Evolutionary conservation across 2,113 vertebrate genomes (phyloP), one percentile per base, ranked within the genome.

Genomic region (Sialia sialis): DNA sequence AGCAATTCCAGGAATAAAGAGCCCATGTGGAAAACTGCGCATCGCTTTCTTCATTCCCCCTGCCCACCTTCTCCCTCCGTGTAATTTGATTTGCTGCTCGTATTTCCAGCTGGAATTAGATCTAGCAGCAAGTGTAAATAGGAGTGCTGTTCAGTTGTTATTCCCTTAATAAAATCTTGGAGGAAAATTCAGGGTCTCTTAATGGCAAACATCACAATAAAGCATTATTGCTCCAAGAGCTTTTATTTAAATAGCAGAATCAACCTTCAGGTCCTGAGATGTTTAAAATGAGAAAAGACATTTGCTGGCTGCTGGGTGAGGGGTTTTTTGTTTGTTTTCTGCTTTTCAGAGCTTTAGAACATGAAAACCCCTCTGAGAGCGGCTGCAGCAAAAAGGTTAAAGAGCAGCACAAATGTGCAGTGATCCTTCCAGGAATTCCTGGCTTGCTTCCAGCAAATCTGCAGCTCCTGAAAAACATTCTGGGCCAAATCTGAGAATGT

Each of bases 1-100:
- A 83, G 41, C 68, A 41, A 16, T 84, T 84, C 83, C 80, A 69
- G 74, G 89, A 94, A 90, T 52, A 80, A 89, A 36, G n/a, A 18
- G 13, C 30, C 34, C 23, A 6, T 1, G n/a, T 9, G 58, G 62
- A 78, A 69, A 89, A 55, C 18, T 48, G 64, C 51, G 10, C 1
- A 0, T 6, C 14, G 10, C 3, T 89, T 34, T 34, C 26, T 17
- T n/a, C 36, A 7, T 75, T 75, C 18, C 32, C 51, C 55, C 64
- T 67, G 0, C 36, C 55, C 75, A 10, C 43, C 18, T 87, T 54
- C 30, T 70, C 13, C n/a, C 90, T 49, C 39, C 30, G 7, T 23
- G 80, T 88, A 5, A 49, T 80, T 63, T 36, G 44, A 76, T 86
- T 95, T 74, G 21, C 27, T 77, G 46, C 14, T 70, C 49, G 26